Percentiles rank a stretch among this genome's conserved stretches.
These are phyloP conservation scores for Myotis vivesi DNA, from an alignment of 2,797 vertebrate genomes.

Conservation along the genomic window DNA sequence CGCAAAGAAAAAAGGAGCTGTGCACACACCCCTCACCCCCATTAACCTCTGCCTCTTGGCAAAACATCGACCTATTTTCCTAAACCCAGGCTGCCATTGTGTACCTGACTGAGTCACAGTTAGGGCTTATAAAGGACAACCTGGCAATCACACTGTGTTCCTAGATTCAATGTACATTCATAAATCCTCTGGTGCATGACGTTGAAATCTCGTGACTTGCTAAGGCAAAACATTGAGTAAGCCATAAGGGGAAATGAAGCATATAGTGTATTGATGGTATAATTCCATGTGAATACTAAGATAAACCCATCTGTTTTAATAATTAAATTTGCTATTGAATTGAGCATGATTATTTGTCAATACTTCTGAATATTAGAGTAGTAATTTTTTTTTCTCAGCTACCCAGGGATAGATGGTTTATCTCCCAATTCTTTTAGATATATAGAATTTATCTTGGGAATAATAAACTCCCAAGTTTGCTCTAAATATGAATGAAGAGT, in stretches of 20 bases:
- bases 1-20: slow-evolving; percentile 59
- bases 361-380: not conserved
- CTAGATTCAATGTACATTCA: slow-evolving; percentile 71
- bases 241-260: not conserved
- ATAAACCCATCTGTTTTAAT: not conserved
- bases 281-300: not conserved
- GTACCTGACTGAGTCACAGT: slow-evolving; percentile 72
- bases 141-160: slow-evolving; percentile 77
- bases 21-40: slow-evolving; percentile 22
- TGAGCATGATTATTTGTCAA: slow-evolving; percentile 16
- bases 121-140: slow-evolving; percentile 69
- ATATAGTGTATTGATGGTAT: not conserved
- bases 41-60: slow-evolving; percentile 80
- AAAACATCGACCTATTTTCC: slow-evolving; percentile 81
- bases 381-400: not conserved
- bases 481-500: not conserved
- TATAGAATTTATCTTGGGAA: not conserved
- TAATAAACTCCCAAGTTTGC: not conserved
- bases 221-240: slow-evolving; percentile 60
- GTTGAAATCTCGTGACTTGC: slow-evolving; percentile 69
- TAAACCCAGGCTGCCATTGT: slow-evolving; percentile 74
- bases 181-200: slow-evolving; percentile 74
- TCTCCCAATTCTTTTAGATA: slow-evolving; percentile 21
- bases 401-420: not conserved
- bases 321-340: not conserved